Evolutionary conservation across 2,888 invertebrate genomes (phyloP).

Genomic region (Crematogaster levior): DNA sequence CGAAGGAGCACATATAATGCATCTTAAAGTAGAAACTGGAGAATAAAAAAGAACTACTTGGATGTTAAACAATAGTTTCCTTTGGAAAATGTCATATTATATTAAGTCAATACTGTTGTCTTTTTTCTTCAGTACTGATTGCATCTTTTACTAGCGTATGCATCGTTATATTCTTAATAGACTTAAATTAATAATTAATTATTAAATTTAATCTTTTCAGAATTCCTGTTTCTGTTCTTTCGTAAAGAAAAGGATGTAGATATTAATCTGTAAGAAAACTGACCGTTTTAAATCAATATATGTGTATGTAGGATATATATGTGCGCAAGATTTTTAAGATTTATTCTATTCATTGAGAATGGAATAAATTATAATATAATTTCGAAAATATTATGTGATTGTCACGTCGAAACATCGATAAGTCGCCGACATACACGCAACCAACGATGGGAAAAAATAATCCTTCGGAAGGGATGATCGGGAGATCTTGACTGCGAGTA

Average conservation of each 20-base stretch:
- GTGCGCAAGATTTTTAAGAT: not conserved
- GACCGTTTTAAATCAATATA: not conserved
- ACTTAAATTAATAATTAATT: not conserved
- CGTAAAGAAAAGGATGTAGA: not conserved
- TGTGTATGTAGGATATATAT: no score
- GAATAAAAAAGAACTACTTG: not conserved
- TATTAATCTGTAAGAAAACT: not conserved
- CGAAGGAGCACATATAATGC: not conserved
- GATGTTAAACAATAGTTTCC: not conserved
- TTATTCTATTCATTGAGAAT: not conserved
- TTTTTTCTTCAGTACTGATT: not conserved
- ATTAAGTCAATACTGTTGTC: not conserved
- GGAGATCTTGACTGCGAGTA: conserved; percentile 51
- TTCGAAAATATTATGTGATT: not conserved
- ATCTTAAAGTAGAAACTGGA: not conserved
- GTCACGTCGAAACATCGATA: conserved; percentile 15
- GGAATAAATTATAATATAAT: not conserved
- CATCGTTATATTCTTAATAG: not conserved
- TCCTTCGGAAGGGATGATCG: not conserved
- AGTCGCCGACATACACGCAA: not conserved
- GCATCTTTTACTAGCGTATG: not conserved
- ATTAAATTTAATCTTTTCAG: not conserved
- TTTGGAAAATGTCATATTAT: no score
- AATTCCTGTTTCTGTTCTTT: no score
- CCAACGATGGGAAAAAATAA: conserved; percentile 26